A percentile compares a stretch with the other conserved stretches of the same genome.
These are phyloP conservation scores for Bryconaethiops microstoma DNA, from an alignment of 2,797 vertebrate species.

Conservation along the genomic window DNA sequence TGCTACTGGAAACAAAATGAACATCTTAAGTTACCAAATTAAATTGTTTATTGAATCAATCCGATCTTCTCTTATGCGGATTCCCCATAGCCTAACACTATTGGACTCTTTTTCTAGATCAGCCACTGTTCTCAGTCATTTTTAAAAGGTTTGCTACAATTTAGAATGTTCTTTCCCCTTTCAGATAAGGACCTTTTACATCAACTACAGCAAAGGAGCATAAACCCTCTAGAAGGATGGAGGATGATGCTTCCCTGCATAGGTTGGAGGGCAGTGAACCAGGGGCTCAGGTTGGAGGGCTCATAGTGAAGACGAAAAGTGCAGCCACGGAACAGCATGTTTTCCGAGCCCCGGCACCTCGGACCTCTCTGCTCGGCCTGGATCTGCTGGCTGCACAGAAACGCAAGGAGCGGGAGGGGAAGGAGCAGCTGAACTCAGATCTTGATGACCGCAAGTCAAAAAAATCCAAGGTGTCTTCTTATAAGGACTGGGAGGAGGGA, in stretches of 20 bases:
- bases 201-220: neutral
- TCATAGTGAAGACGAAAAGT: constrained; percentile 87
- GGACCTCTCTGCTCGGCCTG: constrained; percentile 89
- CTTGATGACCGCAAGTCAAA: constrained; percentile 78
- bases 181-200: neutral
- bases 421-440: constrained; percentile 73
- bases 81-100: too few species aligned
- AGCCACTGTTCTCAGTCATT: neutral
- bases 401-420: constrained; percentile 87
- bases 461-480: constrained; percentile 84
- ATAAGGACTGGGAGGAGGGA: constrained; percentile 87
- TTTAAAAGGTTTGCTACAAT: neutral
- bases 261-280: constrained; percentile 85
- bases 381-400: constrained; percentile 93
- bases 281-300: constrained; percentile 81
- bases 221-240: constrained; percentile 60
- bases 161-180: neutral
- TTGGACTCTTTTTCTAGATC: neutral
- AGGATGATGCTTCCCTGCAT: constrained; percentile 84
- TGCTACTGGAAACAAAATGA: too few species aligned
- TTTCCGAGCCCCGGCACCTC: constrained; percentile 92
- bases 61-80: too few species aligned
- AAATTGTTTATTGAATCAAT: too few species aligned
- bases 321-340: constrained; percentile 88
- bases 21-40: too few species aligned